phyloP scores from a whole-genome alignment of 2,888 invertebrate genomes.

The Parnassius glacialis region DNA sequence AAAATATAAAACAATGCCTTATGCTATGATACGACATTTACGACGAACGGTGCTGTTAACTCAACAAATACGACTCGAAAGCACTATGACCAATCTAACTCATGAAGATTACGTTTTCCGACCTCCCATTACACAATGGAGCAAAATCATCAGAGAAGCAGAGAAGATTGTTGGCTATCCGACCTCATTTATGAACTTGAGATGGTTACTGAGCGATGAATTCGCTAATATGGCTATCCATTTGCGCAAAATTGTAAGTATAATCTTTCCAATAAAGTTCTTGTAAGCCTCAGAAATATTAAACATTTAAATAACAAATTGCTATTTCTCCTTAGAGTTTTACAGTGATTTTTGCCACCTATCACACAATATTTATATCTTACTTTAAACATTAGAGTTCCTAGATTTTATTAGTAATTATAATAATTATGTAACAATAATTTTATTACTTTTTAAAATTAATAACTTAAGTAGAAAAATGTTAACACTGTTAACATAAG shows the following conservation, averaged over 20 bases:
- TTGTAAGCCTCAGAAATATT: no score
- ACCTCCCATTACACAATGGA: conserved; percentile 69
- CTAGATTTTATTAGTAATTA: no score
- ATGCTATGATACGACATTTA: conserved; percentile 63
- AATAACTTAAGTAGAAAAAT: no score
- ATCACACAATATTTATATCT: no score
- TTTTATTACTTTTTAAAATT: no score
- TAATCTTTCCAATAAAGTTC: not conserved
- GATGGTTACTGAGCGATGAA: conserved; percentile 83
- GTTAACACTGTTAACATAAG: not conserved
- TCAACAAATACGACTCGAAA: conserved; percentile 62
- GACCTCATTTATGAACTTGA: conserved; percentile 81
- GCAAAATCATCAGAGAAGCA: conserved; percentile 73
- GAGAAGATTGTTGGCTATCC: conserved; percentile 80
- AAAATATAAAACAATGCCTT: conserved; percentile 55
- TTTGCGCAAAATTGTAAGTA: conserved; percentile 75
- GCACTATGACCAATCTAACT: conserved; percentile 65
- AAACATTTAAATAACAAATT: no score
- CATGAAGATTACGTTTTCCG: conserved; percentile 70
- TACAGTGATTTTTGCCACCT: no score
- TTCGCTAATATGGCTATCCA: conserved; percentile 82
- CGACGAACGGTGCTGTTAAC: conserved; percentile 58
- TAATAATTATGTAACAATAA: no score
- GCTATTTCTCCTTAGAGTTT: no score
- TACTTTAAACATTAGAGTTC: no score